Percentiles rank a stretch among this genome's conserved stretches.
phyloP scores from a whole-genome alignment of 2,888 invertebrate genomes.

The Nomada fabriciana region DNA sequence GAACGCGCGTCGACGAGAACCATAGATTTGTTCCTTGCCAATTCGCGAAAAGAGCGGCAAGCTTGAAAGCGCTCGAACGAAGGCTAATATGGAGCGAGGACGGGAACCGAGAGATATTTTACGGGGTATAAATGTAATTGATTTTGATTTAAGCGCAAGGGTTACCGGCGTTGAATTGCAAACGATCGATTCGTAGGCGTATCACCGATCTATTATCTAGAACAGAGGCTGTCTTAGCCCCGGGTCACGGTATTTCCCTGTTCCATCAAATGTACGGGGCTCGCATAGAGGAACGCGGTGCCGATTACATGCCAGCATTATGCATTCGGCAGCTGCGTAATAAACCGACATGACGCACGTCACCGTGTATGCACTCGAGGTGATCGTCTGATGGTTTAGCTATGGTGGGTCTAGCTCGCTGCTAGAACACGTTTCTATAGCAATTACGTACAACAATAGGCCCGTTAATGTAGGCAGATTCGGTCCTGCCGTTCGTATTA shows the following conservation, averaged over 20 bases:
- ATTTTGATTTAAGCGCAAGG: too few relatives aligned
- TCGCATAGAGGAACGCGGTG: conserved; percentile 4
- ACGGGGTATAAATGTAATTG: too few relatives aligned
- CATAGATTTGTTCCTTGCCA: too few relatives aligned
- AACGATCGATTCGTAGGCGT: background rate
- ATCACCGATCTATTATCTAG: too few relatives aligned
- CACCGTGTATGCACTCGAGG: conserved; percentile 33
- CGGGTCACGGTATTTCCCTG: conserved; percentile 8
- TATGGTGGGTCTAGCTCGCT: background rate
- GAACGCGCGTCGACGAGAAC: too few relatives aligned
- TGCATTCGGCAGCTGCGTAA: conserved; percentile 56
- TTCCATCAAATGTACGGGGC: conserved; percentile 6
- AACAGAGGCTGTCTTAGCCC: background rate
- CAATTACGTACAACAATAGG: conserved; percentile 69
- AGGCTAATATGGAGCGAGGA: background rate
- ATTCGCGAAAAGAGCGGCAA: too few relatives aligned
- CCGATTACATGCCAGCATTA: conserved; percentile 41
- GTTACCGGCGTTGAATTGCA: background rate
- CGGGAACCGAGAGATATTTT: too few relatives aligned
- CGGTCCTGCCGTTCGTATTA: conserved; percentile 67
- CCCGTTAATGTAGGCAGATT: conserved; percentile 70
- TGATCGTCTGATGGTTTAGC: conserved; percentile 48
- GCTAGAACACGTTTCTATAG: conserved; percentile 48
- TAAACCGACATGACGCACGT: conserved; percentile 43
- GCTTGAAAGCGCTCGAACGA: background rate